These are phyloP conservation scores for Pollenia griseotomentosa DNA, from an alignment of 2,888 invertebrate genomes.

Conservation along the genomic window DNA sequence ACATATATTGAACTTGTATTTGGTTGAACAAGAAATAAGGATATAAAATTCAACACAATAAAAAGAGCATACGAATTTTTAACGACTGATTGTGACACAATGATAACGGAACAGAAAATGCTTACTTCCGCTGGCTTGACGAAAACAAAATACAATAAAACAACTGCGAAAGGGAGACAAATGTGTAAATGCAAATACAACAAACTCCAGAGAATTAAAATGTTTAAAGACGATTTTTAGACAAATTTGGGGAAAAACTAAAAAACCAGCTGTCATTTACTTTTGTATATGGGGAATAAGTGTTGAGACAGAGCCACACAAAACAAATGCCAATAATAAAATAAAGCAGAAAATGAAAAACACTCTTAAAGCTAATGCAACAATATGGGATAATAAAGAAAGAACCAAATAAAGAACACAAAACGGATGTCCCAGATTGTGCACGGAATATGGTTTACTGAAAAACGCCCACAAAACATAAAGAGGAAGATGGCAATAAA, in stretches of 20 bases:
- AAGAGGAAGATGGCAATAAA: conserved; percentile 34
- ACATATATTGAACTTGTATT: conserved; percentile 22
- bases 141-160: conserved; percentile 9
- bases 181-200: background rate
- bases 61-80: conserved; percentile 56
- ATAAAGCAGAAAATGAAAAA: background rate
- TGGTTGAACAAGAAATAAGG: background rate
- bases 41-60: conserved; percentile 36
- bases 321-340: background rate
- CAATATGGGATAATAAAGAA: conserved; percentile 38
- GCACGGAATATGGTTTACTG: conserved; percentile 32
- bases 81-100: conserved; percentile 53
- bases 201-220: conserved; percentile 34
- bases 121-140: conserved; percentile 47
- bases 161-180: conserved; percentile 4
- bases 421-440: conserved; percentile 42
- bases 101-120: conserved; percentile 54
- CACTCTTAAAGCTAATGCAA: conserved; percentile 32
- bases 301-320: too few species aligned
- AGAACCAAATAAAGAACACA: background rate
- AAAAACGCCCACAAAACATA: conserved; percentile 40
- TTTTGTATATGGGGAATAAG: background rate
- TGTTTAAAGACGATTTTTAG: conserved; percentile 19
- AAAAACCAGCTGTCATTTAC: conserved; percentile 27
- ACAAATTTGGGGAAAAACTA: conserved; percentile 35